A percentile compares a stretch with the other conserved stretches of the same genome.
These are phyloP conservation scores for Bombus difficillimus DNA, from an alignment of 1,140 invertebrate genomes.

Conservation along the genomic window DNA sequence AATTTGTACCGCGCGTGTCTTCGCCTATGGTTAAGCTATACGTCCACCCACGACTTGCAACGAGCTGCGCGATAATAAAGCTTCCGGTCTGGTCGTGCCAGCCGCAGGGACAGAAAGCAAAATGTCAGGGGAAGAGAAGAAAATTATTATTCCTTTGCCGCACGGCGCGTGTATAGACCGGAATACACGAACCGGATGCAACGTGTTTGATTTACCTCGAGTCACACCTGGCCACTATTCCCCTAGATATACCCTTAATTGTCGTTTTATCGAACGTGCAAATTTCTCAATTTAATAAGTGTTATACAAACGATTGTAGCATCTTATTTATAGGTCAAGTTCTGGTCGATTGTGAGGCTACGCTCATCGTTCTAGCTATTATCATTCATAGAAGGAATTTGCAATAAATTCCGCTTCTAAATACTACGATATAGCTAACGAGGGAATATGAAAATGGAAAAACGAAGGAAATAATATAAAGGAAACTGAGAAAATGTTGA, in stretches of 20 bases:
- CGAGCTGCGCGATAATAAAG: slow-evolving; percentile 57
- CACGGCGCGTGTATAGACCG: slow-evolving; percentile 29
- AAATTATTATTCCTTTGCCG: slow-evolving; percentile 61
- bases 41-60: slow-evolving; percentile 55
- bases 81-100: slow-evolving; percentile 60
- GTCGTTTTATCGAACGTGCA: neutral
- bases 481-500: no score
- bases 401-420: neutral
- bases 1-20: slow-evolving; percentile 35
- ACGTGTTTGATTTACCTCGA: slow-evolving; percentile 56
- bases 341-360: neutral
- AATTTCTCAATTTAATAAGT: neutral
- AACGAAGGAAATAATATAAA: neutral
- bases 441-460: neutral
- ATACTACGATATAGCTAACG: neutral
- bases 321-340: neutral
- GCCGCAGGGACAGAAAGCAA: slow-evolving; percentile 56
- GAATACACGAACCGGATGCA: slow-evolving; percentile 52
- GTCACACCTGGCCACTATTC: slow-evolving; percentile 54
- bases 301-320: neutral
- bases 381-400: neutral
- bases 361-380: neutral
- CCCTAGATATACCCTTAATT: slow-evolving; percentile 25
- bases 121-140: slow-evolving; percentile 43
- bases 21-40: slow-evolving; percentile 41